Base-by-base conservation (phyloP, 2,888 invertebrate genomes). In the Melanargia galathea region DNA sequence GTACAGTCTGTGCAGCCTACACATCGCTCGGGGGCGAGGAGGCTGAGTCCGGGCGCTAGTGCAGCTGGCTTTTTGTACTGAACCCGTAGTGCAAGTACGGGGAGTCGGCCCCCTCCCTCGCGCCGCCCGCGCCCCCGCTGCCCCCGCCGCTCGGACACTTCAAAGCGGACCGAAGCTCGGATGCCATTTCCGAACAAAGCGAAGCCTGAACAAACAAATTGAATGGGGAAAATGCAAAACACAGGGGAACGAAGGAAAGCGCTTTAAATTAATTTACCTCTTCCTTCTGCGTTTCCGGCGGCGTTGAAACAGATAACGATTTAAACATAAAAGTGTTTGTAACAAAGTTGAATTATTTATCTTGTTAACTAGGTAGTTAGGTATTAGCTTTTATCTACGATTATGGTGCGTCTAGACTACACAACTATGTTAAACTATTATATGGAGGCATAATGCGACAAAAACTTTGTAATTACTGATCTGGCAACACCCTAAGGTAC, bases 151-250 rank as follows among this genome's bases (percentile, higher is more conserved):
- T 92, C 66, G 93, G 93, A 75, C 94, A 95, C 79, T 94, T 93
- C 75, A 95, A 83, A 66, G 94, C 94, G 72, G 94, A 94, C 71
- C 94, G 93, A 72, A 95, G 90, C 83, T 95, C 95, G 66, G 93
- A 93, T 66, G 94, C 93, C 94, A 95, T 95, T 89, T 95, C 95
- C 73, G 94, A 93, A 84, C 94, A 94, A 73, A 95, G 91, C 62
- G 95, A 94, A 68, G 93, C 93, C 95, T 95, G 92, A 64, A 67
- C 69, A 72, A 71, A 76, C 69, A 75, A 74, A 72, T 65, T 68
- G 70, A 63, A 69, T 57, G 58, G 65, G 70, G 65, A 69, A n/a
- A 69, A 63, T 68, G 64, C 68, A 62, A 63, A 65, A 65, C 30
- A 57, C 55, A 62, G 38, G 63, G 55, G 48, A 60, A 55, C 7